phyloP scores from a whole-genome alignment of 1,140 invertebrate species.

The Sycophaga agraensis region DNA sequence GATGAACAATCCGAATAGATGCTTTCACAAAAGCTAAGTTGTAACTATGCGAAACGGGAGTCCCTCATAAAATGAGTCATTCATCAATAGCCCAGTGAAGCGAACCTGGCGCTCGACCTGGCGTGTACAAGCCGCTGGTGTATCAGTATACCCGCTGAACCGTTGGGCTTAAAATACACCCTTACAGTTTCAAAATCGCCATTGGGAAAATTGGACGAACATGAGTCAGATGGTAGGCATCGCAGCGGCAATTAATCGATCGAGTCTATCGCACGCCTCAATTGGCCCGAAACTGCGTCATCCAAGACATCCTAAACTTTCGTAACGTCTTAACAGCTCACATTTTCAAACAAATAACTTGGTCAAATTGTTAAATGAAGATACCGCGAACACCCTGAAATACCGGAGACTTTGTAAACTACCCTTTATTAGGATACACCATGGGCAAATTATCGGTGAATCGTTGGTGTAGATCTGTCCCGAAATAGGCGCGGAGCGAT shows the following conservation, averaged over 20 bases:
- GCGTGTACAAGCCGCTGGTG: no score
- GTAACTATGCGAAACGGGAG: no score
- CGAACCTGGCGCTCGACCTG: no score
- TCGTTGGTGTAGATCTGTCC: no score
- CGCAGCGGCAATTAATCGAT: background rate
- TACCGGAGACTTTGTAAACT: background rate
- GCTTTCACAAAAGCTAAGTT: no score
- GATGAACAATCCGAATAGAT: no score
- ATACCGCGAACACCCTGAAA: background rate
- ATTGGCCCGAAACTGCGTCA: background rate
- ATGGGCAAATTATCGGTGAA: no score
- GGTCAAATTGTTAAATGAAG: background rate
- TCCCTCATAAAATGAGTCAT: no score
- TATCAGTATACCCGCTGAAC: no score
- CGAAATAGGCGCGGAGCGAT: no score
- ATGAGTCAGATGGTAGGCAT: background rate
- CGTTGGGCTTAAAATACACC: background rate
- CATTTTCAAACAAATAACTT: background rate
- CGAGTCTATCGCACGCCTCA: background rate
- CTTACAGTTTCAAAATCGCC: background rate
- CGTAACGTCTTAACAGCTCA: background rate
- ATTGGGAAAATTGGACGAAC: background rate
- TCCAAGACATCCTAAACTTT: background rate
- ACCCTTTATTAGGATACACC: no score
- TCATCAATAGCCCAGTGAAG: no score